Percentiles rank a stretch among this genome's conserved stretches.
These are phyloP conservation scores for Brachyistius frenatus DNA, from an alignment of 2,113 vertebrate genomes.

Conservation along the genomic window DNA sequence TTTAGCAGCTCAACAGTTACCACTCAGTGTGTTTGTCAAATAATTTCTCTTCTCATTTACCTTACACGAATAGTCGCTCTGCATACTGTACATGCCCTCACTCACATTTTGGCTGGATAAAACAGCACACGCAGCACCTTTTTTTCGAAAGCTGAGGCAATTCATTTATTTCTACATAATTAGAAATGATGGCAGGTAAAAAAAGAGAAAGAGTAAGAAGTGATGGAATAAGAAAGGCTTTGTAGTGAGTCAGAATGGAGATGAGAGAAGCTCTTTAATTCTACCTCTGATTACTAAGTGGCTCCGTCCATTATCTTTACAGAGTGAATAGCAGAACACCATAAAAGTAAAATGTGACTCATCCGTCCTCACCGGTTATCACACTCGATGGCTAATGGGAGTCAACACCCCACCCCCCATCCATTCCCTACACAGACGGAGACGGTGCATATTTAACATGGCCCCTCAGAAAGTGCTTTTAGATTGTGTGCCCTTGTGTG, in stretches of 20 bases:
- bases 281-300: conserved; percentile 80
- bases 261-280: conserved; percentile 78
- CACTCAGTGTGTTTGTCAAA: background rate
- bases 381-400: conserved; percentile 56
- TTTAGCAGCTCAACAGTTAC: background rate
- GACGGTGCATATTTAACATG: conserved; percentile 57
- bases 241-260: conserved; percentile 73
- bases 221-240: conserved; percentile 73
- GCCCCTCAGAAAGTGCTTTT: conserved; percentile 57
- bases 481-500: conserved; percentile 15
- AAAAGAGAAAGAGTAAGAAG: conserved; percentile 38
- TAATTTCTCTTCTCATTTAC: background rate
- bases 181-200: conserved; percentile 73
- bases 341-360: conserved; percentile 81
- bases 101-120: conserved; percentile 45
- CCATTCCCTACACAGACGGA: conserved; percentile 52
- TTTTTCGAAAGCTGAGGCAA: conserved; percentile 49
- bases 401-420: conserved; percentile 9
- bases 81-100: conserved; percentile 11
- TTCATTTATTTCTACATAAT: conserved; percentile 76
- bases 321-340: conserved; percentile 75
- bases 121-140: conserved; percentile 71
- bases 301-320: conserved; percentile 81
- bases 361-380: conserved; percentile 78
- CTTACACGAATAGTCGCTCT: conserved; percentile 9